phyloP scores from a whole-genome alignment of 2,888 invertebrate species.

The Folsomia candida region DNA sequence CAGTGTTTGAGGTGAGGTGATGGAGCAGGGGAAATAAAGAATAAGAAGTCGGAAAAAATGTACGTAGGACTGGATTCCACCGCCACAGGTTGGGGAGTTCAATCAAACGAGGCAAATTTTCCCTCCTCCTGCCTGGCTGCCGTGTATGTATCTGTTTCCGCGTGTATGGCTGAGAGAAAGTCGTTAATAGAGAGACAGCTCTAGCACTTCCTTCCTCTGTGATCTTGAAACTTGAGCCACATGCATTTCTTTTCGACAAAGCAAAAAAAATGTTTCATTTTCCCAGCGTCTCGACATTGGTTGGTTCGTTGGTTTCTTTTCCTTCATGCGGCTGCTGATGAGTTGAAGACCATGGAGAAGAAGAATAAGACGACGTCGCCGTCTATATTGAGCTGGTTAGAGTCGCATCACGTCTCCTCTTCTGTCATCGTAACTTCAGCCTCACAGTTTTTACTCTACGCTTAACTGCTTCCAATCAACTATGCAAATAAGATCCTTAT shows the following conservation, averaged over 20 bases:
- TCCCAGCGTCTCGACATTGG: neutral
- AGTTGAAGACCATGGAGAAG: neutral
- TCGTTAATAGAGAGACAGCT: neutral
- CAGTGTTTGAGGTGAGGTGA: neutral
- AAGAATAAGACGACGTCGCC: too few relatives aligned
- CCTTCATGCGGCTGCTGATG: neutral
- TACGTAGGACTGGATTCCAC: too few relatives aligned
- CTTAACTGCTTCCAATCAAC: constrained; percentile 51
- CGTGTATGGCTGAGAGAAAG: neutral
- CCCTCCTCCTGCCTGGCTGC: too few relatives aligned
- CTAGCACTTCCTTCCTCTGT: neutral
- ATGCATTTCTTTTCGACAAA: constrained; percentile 2
- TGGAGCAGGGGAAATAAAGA: neutral
- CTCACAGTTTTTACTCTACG: constrained; percentile 43
- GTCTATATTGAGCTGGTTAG: neutral
- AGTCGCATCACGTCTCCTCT: constrained; percentile 48
- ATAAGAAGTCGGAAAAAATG: neutral
- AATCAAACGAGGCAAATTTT: constrained; percentile 24
- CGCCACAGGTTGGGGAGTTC: constrained; percentile 39
- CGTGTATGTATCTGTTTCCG: neutral
- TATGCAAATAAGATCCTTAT: constrained; percentile 48
- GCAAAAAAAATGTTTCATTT: constrained; percentile 42
- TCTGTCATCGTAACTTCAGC: constrained; percentile 25
- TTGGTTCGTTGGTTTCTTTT: neutral
- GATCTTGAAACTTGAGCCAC: neutral